These are phyloP conservation scores for Melanotaenia trifasciata DNA, from an alignment of 2,797 vertebrate species.

Conservation along the genomic window DNA sequence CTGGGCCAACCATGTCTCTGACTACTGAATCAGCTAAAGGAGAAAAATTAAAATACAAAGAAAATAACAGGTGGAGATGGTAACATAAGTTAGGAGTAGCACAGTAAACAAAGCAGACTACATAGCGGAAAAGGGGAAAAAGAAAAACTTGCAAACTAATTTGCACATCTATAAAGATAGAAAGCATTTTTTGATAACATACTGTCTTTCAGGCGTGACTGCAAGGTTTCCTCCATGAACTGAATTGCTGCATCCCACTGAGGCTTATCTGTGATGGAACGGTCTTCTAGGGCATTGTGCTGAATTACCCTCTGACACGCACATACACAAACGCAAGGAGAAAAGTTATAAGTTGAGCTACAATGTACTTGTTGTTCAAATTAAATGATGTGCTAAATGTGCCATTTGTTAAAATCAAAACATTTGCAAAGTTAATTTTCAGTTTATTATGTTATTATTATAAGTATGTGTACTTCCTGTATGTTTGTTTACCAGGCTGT, in stretches of 20 bases:
- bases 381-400: not conserved
- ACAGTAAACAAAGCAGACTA: not conserved
- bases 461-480: not conserved
- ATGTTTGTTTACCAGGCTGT: slow-evolving; percentile 90
- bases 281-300: slow-evolving; percentile 96
- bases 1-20: slow-evolving; percentile 95
- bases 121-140: too few relatives aligned
- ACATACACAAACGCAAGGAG: slow-evolving; percentile 15
- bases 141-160: not conserved
- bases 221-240: slow-evolving; percentile 98
- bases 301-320: slow-evolving; percentile 93
- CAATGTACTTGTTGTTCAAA: not conserved
- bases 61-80: not conserved
- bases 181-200: slow-evolving; percentile 62
- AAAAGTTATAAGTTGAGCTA: not conserved
- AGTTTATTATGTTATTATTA: not conserved
- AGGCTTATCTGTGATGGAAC: slow-evolving; percentile 97
- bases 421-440: not conserved
- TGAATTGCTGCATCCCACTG: slow-evolving; percentile 98
- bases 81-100: not conserved
- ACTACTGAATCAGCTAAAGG: slow-evolving; percentile 93
- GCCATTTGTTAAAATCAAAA: not conserved
- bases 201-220: slow-evolving; percentile 96
- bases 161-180: not conserved
- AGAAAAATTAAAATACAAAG: not conserved